Evolutionary conservation across 2,888 invertebrate genomes (phyloP).

Genomic region (Diaphora mendica): DNA sequence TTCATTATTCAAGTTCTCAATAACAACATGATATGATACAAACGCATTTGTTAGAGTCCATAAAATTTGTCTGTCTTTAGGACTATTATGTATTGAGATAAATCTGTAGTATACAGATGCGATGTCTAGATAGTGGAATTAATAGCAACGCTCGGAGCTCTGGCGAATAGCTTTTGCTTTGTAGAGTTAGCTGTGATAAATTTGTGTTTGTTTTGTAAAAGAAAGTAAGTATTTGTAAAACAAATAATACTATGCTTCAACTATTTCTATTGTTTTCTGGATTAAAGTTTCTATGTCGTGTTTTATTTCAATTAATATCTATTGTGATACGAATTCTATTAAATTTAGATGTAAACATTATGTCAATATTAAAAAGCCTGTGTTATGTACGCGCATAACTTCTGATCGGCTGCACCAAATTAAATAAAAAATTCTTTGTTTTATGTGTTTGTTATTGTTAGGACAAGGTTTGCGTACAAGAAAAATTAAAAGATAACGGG

Average conservation of each 20-base stretch:
- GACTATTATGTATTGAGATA: neutral
- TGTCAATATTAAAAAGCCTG: too few species aligned
- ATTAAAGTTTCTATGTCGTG: neutral
- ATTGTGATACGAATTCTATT: neutral
- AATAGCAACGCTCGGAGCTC: neutral
- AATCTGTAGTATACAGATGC: neutral
- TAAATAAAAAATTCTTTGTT: too few species aligned
- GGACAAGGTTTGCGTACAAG: too few species aligned
- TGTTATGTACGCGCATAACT: too few species aligned
- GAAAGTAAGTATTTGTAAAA: neutral
- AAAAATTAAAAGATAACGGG: too few species aligned
- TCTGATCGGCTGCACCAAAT: too few species aligned
- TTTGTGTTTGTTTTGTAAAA: neutral
- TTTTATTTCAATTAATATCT: neutral
- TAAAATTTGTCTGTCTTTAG: neutral
- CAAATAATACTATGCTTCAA: neutral
- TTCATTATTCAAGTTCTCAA: neutral
- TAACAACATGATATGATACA: neutral
- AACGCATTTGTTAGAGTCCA: neutral
- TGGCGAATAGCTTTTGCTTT: neutral
- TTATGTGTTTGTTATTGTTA: too few species aligned
- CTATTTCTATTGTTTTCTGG: neutral
- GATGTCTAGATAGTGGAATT: neutral
- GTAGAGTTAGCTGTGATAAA: neutral
- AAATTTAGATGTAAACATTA: too few species aligned